Conservation (phyloP, 2,888 invertebrate species). For the Sisyra terminalis region DNA sequence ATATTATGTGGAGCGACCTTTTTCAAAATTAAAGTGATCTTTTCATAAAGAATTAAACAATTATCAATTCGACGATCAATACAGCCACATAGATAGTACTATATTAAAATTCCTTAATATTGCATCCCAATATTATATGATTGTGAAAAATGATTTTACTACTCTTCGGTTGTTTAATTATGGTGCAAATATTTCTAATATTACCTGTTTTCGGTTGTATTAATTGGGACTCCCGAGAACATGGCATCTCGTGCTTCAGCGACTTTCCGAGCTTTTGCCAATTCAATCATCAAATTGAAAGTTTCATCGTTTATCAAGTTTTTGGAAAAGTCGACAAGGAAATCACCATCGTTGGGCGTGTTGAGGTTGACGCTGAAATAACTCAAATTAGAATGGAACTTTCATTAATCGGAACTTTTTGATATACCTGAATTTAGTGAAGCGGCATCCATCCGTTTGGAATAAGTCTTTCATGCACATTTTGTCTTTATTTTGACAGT, state of each 20-base stretch:
- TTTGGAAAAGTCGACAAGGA: slow-evolving; percentile 93
- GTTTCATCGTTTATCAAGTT: slow-evolving; percentile 74
- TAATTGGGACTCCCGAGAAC: slow-evolving; percentile 89
- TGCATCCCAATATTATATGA: not conserved
- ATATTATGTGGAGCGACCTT: too few relatives aligned
- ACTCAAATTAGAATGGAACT: slow-evolving; percentile 9
- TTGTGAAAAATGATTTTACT: not conserved
- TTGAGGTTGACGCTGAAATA: slow-evolving; percentile 47
- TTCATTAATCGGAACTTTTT: not conserved
- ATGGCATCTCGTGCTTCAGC: slow-evolving; percentile 78
- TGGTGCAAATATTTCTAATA: not conserved
- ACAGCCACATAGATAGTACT: too few relatives aligned
- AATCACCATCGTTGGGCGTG: slow-evolving; percentile 76
- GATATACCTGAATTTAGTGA: slow-evolving; percentile 72
- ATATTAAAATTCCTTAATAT: too few relatives aligned
- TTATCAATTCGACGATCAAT: too few relatives aligned
- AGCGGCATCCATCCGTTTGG: slow-evolving; percentile 60
- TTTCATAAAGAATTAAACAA: too few relatives aligned
- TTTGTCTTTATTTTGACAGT: slow-evolving; percentile 48
- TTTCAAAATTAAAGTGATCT: too few relatives aligned
- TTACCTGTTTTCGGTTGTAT: slow-evolving; percentile 76
- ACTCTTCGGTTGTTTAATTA: not conserved
- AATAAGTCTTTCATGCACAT: slow-evolving; percentile 76
- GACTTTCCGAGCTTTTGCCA: slow-evolving; percentile 71
- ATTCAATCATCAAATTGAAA: slow-evolving; percentile 54